Base-by-base conservation (phyloP, 2,797 vertebrate species). In the Astyanax mexicanus region DNA sequence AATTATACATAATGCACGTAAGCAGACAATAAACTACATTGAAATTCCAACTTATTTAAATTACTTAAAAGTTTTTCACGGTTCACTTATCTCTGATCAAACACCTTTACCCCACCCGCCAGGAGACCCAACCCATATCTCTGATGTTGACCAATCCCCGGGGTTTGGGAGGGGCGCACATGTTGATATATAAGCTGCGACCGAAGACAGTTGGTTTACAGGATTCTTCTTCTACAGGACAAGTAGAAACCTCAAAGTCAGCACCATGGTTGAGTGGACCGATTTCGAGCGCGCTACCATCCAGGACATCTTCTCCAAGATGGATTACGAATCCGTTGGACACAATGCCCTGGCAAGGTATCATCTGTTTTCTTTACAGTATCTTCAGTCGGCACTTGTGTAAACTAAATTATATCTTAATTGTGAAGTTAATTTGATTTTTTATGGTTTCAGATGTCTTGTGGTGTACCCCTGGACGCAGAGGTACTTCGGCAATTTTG, bases 401-500 rank as follows among this genome's bases (percentile, higher is more conserved):
- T n/a, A n/a, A n/a, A n/a, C n/a, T n/a, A n/a, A n/a, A n/a, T n/a
- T n/a, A n/a, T n/a, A n/a, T n/a, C n/a, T n/a, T n/a, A n/a, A n/a
- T n/a, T n/a, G n/a, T n/a, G n/a, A n/a, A n/a, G n/a, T n/a, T n/a
- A n/a, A n/a, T n/a, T n/a, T 21, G 11, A 25, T 29, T 15, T 37
- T n/a, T 37, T 7, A 15, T 19, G n/a, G 1, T 76, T 29, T 74
- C 60, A 95, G 93, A 83, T 88, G 93, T 76, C 81, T 95, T 6
- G 65, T 88, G 0, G 91, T 92, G 42, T 92, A 93, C 54, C 94
- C 93, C 72, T 94, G 95, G 95, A 95, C 93, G 52, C 93, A 93
- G 92, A 92, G 95, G 83, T 94, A 95, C 77, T 96, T 96, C 0
- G 0, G 79, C 0, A 76, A 17, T 0, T 95, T 95, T 0, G 95